Evolutionary conservation across 2,888 invertebrate species (phyloP).

Genomic region (Apamea monoglypha): DNA sequence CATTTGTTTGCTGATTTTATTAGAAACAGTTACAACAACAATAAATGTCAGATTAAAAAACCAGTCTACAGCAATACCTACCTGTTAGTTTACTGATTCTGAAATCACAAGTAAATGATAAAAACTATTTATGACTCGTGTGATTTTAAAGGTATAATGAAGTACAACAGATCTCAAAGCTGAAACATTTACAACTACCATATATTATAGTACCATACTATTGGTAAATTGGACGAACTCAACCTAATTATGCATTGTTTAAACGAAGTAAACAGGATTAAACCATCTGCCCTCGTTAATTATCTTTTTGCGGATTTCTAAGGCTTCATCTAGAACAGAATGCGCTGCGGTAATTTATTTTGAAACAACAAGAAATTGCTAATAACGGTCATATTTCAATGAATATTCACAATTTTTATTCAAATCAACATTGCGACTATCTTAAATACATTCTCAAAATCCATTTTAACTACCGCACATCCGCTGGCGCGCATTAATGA

Average conservation of each 20-base stretch:
- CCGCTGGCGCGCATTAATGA: conserved; percentile 64
- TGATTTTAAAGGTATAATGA: conserved; percentile 3
- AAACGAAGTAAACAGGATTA: conserved; percentile 67
- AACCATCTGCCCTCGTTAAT: conserved; percentile 63
- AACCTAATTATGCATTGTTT: conserved; percentile 68
- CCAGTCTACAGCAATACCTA: not conserved
- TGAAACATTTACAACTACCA: conserved; percentile 28
- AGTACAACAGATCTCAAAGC: not conserved
- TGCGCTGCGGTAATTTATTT: conserved; percentile 60
- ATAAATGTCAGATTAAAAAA: not conserved
- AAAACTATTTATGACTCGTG: not conserved
- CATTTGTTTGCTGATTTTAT: not conserved
- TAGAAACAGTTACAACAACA: not conserved
- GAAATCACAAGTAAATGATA: conserved; percentile 5
- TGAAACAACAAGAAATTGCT: conserved; percentile 27
- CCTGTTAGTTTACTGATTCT: not conserved
- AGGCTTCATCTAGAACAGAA: conserved; percentile 72
- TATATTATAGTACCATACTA: conserved; percentile 10
- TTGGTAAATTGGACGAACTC: conserved; percentile 52
- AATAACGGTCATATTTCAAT: conserved; percentile 28
- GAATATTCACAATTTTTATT: conserved; percentile 37
- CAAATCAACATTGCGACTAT: conserved; percentile 42
- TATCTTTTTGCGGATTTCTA: conserved; percentile 75
- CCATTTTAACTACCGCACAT: conserved; percentile 62
- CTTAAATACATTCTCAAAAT: conserved; percentile 60